These are phyloP conservation scores for Anarrhichthys ocellatus DNA, from an alignment of 2,113 vertebrate species.

Conservation along the genomic window DNA sequence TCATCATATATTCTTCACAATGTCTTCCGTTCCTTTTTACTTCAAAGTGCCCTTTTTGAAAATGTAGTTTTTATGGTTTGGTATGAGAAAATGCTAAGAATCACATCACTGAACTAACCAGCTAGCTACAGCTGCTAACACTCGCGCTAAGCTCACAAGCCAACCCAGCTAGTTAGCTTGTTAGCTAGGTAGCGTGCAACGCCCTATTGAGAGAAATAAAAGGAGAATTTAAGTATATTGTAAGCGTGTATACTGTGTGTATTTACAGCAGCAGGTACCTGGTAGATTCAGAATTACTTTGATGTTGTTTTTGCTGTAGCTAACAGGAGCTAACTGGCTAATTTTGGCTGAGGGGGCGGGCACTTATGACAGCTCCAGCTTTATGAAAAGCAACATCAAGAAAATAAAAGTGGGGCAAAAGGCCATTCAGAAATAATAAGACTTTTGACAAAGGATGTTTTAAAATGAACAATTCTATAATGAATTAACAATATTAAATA, in stretches of 20 bases:
- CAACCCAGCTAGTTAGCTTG: not conserved
- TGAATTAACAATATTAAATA: not conserved
- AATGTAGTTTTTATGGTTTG: no score
- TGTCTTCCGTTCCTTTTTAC: no score
- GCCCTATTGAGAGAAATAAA: not conserved
- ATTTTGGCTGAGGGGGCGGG: not conserved
- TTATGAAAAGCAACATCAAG: not conserved
- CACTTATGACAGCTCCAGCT: not conserved
- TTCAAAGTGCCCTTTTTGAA: no score
- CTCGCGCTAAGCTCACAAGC: not conserved
- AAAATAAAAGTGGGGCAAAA: not conserved
- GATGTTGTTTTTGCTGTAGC: not conserved
- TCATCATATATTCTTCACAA: no score
- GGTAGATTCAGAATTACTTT: not conserved
- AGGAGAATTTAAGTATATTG: not conserved
- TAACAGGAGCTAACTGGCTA: not conserved
- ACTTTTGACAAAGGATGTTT: not conserved
- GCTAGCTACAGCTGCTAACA: not conserved
- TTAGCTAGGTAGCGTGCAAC: not conserved
- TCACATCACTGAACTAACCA: not conserved
- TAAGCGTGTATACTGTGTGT: not conserved
- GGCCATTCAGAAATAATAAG: not conserved
- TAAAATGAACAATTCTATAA: not conserved
- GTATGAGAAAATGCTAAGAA: not conserved
- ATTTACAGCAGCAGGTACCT: not conserved